Evolutionary conservation across 2,797 vertebrate species (phyloP).

Genomic region (Danio albolineatus): DNA sequence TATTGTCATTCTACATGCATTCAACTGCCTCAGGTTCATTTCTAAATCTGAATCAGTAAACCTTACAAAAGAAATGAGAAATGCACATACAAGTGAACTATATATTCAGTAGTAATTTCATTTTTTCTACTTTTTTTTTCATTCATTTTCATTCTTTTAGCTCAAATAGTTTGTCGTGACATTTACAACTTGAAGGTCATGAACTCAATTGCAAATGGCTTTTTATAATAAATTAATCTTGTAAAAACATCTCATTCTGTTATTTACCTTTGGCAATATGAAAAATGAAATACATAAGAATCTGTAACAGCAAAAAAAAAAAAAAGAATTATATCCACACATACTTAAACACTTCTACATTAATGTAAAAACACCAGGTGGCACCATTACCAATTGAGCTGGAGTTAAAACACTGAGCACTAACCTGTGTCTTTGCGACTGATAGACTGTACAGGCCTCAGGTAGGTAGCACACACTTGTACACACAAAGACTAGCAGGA

Average conservation of each 20-base stretch:
- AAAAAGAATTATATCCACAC: slow-evolving; percentile 41
- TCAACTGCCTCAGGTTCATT: background rate
- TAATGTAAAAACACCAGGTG: slow-evolving; percentile 59
- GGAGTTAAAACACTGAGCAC: slow-evolving; percentile 53
- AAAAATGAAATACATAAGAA: background rate
- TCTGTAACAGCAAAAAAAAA: slow-evolving; percentile 43
- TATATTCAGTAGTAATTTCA: background rate
- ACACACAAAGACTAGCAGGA: slow-evolving; percentile 54
- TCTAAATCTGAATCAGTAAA: background rate
- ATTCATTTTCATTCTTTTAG: background rate
- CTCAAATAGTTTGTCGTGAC: background rate
- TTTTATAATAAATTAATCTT: background rate
- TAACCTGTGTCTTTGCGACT: slow-evolving; percentile 54
- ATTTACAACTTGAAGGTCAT: background rate
- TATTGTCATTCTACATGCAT: background rate
- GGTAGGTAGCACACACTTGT: slow-evolving; percentile 56
- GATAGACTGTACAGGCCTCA: slow-evolving; percentile 58
- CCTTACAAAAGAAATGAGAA: background rate
- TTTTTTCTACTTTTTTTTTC: background rate
- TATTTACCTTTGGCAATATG: background rate
- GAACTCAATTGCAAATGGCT: background rate
- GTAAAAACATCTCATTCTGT: background rate
- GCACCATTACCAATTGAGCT: slow-evolving; percentile 60
- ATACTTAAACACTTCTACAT: slow-evolving; percentile 42
- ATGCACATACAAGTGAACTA: background rate